phyloP scores from a whole-genome alignment of 2,797 vertebrate species.

The Ptychobarbus kaznakovi region DNA sequence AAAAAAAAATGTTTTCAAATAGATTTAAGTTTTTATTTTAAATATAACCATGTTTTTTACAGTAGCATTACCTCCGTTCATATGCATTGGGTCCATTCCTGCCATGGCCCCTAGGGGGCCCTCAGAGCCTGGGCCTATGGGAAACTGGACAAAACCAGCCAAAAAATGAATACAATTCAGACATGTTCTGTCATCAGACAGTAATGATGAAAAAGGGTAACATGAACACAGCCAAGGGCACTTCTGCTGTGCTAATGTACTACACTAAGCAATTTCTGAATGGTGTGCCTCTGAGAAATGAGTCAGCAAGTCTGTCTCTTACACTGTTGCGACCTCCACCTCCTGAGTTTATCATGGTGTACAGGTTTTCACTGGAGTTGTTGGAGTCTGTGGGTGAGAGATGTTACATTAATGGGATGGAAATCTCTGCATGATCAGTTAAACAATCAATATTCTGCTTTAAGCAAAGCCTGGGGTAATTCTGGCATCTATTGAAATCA shows the following conservation, averaged over 20 bases:
- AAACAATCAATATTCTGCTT: background rate
- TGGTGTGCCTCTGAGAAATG: slow-evolving; percentile 3
- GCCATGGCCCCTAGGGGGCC: slow-evolving; percentile 98
- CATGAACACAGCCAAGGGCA: slow-evolving; percentile 15
- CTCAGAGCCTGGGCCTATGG: slow-evolving; percentile 96
- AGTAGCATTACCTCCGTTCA: slow-evolving; percentile 92
- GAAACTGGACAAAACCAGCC: slow-evolving; percentile 81
- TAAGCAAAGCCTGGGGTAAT: background rate
- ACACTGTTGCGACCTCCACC: slow-evolving; percentile 97
- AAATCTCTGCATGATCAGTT: slow-evolving; percentile 31
- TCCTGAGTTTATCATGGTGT: slow-evolving; percentile 99
- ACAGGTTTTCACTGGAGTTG: slow-evolving; percentile 99
- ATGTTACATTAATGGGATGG: background rate
- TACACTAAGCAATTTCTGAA: background rate
- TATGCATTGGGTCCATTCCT: slow-evolving; percentile 99
- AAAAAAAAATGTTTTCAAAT: background rate
- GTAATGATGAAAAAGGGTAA: slow-evolving; percentile 67
- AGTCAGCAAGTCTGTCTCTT: slow-evolving; percentile 70
- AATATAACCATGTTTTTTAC: background rate
- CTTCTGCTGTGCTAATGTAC: slow-evolving; percentile 8
- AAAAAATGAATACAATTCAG: background rate
- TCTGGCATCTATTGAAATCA: background rate
- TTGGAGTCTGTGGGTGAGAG: slow-evolving; percentile 87
- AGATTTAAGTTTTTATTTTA: background rate
- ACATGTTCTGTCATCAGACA: background rate